These are phyloP conservation scores for Periophthalmus modestus DNA, from an alignment of 2,113 vertebrate species.

Conservation along the genomic window DNA sequence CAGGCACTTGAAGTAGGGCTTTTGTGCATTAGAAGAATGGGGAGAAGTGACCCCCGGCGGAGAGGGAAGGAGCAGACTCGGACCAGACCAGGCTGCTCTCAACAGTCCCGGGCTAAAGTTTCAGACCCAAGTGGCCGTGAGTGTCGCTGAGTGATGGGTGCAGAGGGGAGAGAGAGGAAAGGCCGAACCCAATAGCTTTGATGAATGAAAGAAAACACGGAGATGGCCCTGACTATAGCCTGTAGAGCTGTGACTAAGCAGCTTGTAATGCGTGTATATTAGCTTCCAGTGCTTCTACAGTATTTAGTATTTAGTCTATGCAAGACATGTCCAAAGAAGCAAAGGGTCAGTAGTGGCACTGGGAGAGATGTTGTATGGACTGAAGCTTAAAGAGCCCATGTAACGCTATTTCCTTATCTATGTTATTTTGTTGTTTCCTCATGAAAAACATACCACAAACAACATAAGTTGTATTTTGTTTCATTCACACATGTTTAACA, in stretches of 20 bases:
- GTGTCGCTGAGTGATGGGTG: conserved; percentile 72
- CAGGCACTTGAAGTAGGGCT: conserved; percentile 78
- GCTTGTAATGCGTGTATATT: conserved; percentile 31
- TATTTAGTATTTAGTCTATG: conserved; percentile 29
- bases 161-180: conserved; percentile 53
- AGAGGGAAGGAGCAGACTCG: conserved; percentile 61
- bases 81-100: conserved; percentile 54
- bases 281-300: conserved; percentile 21
- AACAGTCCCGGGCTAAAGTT: conserved; percentile 69
- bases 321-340: neutral
- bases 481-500: no score
- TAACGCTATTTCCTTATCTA: no score
- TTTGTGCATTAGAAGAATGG: conserved; percentile 78
- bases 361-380: neutral
- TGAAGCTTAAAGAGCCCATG: no score
- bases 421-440: no score
- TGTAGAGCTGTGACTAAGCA: conserved; percentile 57
- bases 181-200: conserved; percentile 68
- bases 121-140: conserved; percentile 75
- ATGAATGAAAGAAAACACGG: conserved; percentile 77
- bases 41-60: conserved; percentile 72
- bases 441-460: no score
- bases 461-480: no score
- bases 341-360: neutral
- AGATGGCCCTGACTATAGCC: conserved; percentile 53